Percentiles rank a stretch among this genome's conserved stretches.
Conservation (phyloP, 2,797 vertebrate genomes). For the Huso huso region DNA sequence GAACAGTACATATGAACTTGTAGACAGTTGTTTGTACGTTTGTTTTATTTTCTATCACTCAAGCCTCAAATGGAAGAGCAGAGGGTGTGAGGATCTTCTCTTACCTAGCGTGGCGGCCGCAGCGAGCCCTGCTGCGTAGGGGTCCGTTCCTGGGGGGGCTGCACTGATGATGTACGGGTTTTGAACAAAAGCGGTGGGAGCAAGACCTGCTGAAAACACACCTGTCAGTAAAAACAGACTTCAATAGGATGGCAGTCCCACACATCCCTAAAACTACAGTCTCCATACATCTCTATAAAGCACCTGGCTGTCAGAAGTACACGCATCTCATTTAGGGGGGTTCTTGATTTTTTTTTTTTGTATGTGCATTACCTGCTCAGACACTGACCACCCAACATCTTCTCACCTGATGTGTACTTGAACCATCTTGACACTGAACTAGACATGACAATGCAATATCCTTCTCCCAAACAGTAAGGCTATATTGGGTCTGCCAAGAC, state of each 20-base stretch:
- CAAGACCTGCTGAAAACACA: slow-evolving; percentile 86
- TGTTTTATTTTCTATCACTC: too few species aligned
- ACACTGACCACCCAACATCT: not conserved
- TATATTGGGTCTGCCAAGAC: too few species aligned
- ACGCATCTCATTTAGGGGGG: not conserved
- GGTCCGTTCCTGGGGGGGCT: slow-evolving; percentile 90
- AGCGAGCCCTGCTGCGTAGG: slow-evolving; percentile 90
- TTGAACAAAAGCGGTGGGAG: slow-evolving; percentile 91
- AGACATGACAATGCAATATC: too few species aligned
- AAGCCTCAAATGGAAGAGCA: not conserved
- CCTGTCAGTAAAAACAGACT: slow-evolving; percentile 65
- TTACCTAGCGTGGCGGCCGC: slow-evolving; percentile 93
- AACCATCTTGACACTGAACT: too few species aligned
- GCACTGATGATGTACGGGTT: slow-evolving; percentile 98
- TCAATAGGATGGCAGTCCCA: slow-evolving; percentile 34
- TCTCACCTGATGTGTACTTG: not conserved
- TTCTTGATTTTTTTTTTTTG: not conserved
- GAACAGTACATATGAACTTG: too few species aligned
- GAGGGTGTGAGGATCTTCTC: slow-evolving; percentile 19
- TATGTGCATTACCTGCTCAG: too few species aligned
- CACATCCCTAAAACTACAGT: not conserved
- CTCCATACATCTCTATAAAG: not conserved
- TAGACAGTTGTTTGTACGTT: too few species aligned
- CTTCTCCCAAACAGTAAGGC: too few species aligned
- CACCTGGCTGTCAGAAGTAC: not conserved